Base-by-base conservation (phyloP, 2,113 vertebrate genomes). In the Pycnonotus jocosus region DNA sequence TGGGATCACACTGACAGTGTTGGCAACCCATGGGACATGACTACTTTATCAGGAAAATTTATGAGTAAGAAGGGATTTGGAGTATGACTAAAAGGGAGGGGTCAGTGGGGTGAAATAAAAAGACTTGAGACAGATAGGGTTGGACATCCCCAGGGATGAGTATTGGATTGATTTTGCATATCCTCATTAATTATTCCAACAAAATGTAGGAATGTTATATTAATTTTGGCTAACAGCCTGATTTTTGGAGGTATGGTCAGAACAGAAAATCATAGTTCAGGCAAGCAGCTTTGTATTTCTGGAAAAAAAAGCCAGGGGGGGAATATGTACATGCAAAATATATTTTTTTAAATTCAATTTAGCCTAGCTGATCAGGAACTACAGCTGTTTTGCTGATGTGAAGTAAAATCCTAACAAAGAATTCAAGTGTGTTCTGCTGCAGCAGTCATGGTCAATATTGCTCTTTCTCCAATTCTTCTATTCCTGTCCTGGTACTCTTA, bases 401-500 rank as follows among this genome's bases (percentile, higher is more conserved):
- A 81, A 74, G 6, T 33, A 81, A 78, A 91, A 96, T 44, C 16
- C 22, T 79, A 37, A 28, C 13, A 81, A 65, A 84, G 1, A 0
- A 31, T 68, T 81, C 19, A 28, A 44, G 3, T 18, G 1, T n/a
- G 7, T 37, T 68, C 89, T 85, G 35, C 61, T 95, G 54, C 70
- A 89, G 31, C 0, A 0, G 8, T 24, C 53, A 12, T 48, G 12
- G 17, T 64, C 0, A 0, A 11, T 64, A 25, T 13, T 60, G 27
- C 13, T 68, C 7, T 19, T 8, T 71, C 31, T 71, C 47, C 53
- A n/a, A 25, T 51, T 81, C 35, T 45, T 74, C 15, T 28, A 2
- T 64, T 33, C 7, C 24, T 79, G 19, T 82, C 18, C 19, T 64
- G 85, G 31, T 7, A 12, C 9, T 28, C 6, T 35, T 65, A 68